Conservation (phyloP, 2,797 vertebrate genomes). For the Malacoraja senta region DNA sequence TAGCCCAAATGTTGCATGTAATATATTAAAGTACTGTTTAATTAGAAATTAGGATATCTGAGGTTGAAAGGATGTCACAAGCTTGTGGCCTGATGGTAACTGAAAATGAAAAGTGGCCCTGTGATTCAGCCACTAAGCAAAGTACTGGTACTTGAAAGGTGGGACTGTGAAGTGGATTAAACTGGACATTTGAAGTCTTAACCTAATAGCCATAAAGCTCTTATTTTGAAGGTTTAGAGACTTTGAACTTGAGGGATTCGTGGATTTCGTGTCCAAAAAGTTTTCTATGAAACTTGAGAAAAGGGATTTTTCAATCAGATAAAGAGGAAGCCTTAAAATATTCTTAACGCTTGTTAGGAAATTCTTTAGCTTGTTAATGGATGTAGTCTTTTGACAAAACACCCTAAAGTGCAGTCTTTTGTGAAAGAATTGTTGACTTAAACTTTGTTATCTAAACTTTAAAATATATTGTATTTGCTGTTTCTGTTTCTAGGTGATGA, state of each 20-base stretch:
- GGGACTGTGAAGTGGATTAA: constrained; percentile 34
- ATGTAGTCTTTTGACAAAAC: constrained; percentile 26
- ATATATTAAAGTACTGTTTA: not conserved
- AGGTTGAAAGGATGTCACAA: constrained; percentile 28
- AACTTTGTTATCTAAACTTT: not conserved
- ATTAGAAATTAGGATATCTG: not conserved
- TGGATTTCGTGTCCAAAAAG: constrained; percentile 29
- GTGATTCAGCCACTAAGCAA: not conserved
- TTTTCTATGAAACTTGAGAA: constrained; percentile 36
- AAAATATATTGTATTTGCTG: constrained; percentile 18
- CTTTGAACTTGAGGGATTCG: constrained; percentile 32
- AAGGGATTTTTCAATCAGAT: constrained; percentile 30
- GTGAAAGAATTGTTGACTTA: constrained; percentile 25
- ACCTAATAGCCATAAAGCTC: constrained; percentile 3
- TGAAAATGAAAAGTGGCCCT: constrained; percentile 30
- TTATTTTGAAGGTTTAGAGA: constrained; percentile 21
- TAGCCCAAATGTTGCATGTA: not conserved
- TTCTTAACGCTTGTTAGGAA: constrained; percentile 23
- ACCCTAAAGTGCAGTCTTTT: not conserved
- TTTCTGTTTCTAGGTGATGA: constrained; percentile 74
- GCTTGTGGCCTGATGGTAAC: not conserved
- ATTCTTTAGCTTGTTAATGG: constrained; percentile 31
- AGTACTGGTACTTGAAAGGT: constrained; percentile 35
- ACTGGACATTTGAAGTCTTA: constrained; percentile 32
- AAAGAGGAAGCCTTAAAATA: constrained; percentile 29